Base-by-base conservation (phyloP, 2,888 invertebrate species). In the Actias luna region DNA sequence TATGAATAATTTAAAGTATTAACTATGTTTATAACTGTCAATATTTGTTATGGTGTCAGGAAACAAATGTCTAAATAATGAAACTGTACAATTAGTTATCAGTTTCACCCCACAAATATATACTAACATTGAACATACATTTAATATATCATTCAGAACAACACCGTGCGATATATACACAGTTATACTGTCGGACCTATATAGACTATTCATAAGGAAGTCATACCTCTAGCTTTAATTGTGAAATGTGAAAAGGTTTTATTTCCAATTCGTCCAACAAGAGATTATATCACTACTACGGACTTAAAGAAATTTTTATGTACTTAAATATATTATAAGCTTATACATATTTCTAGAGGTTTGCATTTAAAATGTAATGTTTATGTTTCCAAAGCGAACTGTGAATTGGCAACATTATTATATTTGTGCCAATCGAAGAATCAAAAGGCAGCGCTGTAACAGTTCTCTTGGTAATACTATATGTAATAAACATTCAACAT, bases 281-380 rank as follows among this genome's bases (percentile, higher is more conserved):
- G 87, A 88, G 87, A 89, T 89, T 89, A 76, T 80, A 78, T 74
- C 75, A 78, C 76, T 76, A 76, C 70, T 73, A 76, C 75, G 73
- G 80, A 88, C 88, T 87, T 85, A 88, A 83, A 76, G 72, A 83
- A 84, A 80, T 8, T 76, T 80, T 82, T 80, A 84, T 88, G 92
- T 92, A 91, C 92, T 91, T 92, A 91, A 91, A 87, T 83, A 84
- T 83, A 84, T 84, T 83, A 84, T 83, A 85, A 88, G 84, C 77
- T 85, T 84, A 74, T 74, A 77, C 78, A 77, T 72, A 70, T 69
- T 71, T 77, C 72, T 81, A 82, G 72, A 72, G 68, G 80, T 68
- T 80, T 82, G 85, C 84, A 87, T 88, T 87, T 86, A 81, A 80
- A 71, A 75, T 78, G 79, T 79, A 78, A 79, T 78, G 83, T 79